Base-by-base conservation (phyloP, 2,888 invertebrate species). In the Lasioglossum figueresi region DNA sequence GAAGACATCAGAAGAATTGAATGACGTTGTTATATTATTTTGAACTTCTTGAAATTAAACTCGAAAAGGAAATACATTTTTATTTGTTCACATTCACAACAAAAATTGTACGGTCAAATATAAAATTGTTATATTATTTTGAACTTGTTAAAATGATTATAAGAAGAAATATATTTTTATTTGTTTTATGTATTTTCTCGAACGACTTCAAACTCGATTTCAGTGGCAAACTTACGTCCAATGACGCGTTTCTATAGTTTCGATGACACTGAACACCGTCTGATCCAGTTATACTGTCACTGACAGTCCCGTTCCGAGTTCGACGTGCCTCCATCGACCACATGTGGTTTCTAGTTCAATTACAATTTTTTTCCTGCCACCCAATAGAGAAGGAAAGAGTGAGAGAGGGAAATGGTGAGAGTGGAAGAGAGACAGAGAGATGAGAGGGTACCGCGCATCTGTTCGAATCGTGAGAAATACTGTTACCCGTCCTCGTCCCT, bases 271-370 rank as follows among this genome's bases (percentile, higher is more conserved):
- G 56, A 59, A 59, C 59, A 59, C 59, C 27, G 59, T 59, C 59
- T 31, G 59, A 48, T 73, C 52, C 56, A 19, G 66, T 37, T 84
- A 66, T 77, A 85, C 63, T 56, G 75, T 68, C 83, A 80, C 83
- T 27, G 81, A 81, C 71, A 34, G 56, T 56, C 34, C 34, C 68
- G 31, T 70, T 45, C n/a, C 48, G 4, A 16, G n/a, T 23, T 37
- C 52, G 43, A 19, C 19, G 27, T 31, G 6, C 73, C 27, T 23
- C 23, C 31, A 23, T 71, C n/a, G 34, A 78, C 71, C 78, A 73
- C 85, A 79, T 76, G 43, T 82, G 85, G 76, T 82, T 86, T 79
- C 79, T 79, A 85, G 73, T 82, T 85, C 85, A 85, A 80, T 85
- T 66, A 31, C 59, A n/a, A 40, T 72, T 68, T 71, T 71, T 75